Base-by-base conservation (phyloP, 2,113 vertebrate genomes). In the Oryzias curvinotus region DNA sequence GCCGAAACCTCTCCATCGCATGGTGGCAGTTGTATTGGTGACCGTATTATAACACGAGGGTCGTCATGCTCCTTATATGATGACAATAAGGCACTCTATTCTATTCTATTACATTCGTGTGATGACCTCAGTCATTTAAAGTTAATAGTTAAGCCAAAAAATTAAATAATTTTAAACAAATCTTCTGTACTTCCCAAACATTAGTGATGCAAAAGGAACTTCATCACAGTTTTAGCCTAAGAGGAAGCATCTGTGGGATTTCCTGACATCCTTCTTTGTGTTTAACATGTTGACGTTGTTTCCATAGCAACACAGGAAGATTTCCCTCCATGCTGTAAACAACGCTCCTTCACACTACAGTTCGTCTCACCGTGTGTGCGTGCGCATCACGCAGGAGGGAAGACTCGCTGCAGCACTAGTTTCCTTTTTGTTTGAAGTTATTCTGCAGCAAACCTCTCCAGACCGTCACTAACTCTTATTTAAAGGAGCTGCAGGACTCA, bases 401-500 rank as follows among this genome's bases (percentile, higher is more conserved):
- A 69, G 16, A 47, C 5, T 51, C 18, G n/a, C 61, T 75, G 56
- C 44, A 54, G 49, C 26, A 47, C 66, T 66, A 47, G 54, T 41
- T 45, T 15, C 62, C 36, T 45, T 56, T 7, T 23, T 23, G 21
- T 23, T 23, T 23, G 3, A 23, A 52, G 25, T 25, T 6, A 14
- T 16, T 46, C 7, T 30, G 13, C 25, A 55, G 62, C 51, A 41
- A 47, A 18, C 30, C 28, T 18, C 59, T 15, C 45, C 21, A 41
- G 17, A 41, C 2, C 13, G 48, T 25, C 49, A 26, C n/a, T 30
- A 17, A 61, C 18, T 41, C 19, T 0, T 21, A 7, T 26, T 26
- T 17, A 43, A 30, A 30, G 7, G 13, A 13, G 19, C 28, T 7
- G 1, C 13, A 6, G 21, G 10, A 78, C 96, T 96, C 89, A 99